Base-by-base conservation (phyloP, 1,140 invertebrate genomes). In the Trigoniulus corallinus region DNA sequence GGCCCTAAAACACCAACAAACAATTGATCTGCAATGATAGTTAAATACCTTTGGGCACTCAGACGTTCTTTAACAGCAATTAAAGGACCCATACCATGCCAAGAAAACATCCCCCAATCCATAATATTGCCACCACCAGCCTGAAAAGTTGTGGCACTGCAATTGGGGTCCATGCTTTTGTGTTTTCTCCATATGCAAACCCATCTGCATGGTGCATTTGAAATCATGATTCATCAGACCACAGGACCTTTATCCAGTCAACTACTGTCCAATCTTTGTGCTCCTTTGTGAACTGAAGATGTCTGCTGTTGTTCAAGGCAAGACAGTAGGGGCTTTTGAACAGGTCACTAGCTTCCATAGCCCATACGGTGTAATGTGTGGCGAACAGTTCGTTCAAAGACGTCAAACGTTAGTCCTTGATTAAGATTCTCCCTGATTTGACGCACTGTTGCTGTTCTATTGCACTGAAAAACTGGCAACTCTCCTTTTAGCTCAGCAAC, bases 261-360 rank as follows among this genome's bases (percentile, higher is more conserved):
- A n/a, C n/a, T n/a, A n/a, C n/a, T n/a, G n/a, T n/a, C n/a, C n/a
- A n/a, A n/a, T n/a, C n/a, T n/a, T n/a, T n/a, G n/a, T n/a, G n/a
- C n/a, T n/a, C 26, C 34, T 48, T 47, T 41, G 47, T 18, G 22
- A 39, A 47, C 44, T 41, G 39, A 12, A 48, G 43, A 48, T 21
- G 40, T 29, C n/a, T 47, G 1, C 20, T 45, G 39, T 23, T 53
- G 27, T 40, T 55, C 24, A 39, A 39, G 37, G 37, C 37, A n/a
- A 39, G 37, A 39, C 37, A 39, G 37, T 39, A 39, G 37, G 18
- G 37, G 37, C 37, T 39, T 39, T 39, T 18, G 37, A 39, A 39
- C 37, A 12, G 37, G 37, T 18, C 37, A 18, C 18, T 18, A 18
- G 37, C 37, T 39, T 39, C 37, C 37, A 18, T 39, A 39, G 37